Percentiles rank a stretch among this genome's conserved stretches.
These are phyloP conservation scores for Trissonchulus sp. DNA, from an alignment of 2,888 invertebrate genomes.

Conservation along the genomic window DNA sequence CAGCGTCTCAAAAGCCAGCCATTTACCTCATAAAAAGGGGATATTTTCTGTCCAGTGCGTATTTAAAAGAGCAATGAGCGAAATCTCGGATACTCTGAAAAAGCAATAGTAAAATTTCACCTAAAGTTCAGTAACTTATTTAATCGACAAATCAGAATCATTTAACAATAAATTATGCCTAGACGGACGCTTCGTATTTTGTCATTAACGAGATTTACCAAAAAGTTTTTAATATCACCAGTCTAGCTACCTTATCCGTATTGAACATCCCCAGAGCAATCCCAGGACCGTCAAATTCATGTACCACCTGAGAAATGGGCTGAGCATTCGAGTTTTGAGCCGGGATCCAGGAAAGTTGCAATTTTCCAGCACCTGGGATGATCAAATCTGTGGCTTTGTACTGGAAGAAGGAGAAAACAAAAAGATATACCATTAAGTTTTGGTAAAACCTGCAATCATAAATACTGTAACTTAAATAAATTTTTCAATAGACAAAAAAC, in stretches of 20 bases:
- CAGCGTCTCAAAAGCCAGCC: too few relatives aligned
- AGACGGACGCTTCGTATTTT: too few relatives aligned
- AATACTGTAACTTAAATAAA: too few relatives aligned
- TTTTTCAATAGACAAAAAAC: too few relatives aligned
- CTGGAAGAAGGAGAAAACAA: slow-evolving; percentile 44
- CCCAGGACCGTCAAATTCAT: slow-evolving; percentile 58
- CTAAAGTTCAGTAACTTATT: too few relatives aligned
- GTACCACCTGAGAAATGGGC: slow-evolving; percentile 38
- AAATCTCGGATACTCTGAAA: slow-evolving; percentile 66
- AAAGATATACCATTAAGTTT: too few relatives aligned
- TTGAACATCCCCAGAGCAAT: slow-evolving; percentile 90
- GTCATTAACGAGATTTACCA: too few relatives aligned
- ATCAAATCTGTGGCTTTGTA: slow-evolving; percentile 95
- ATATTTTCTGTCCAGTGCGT: slow-evolving; percentile 72
- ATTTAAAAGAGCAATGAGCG: slow-evolving; percentile 88
- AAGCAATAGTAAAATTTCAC: slow-evolving; percentile 26
- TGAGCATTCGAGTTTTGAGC: slow-evolving; percentile 39
- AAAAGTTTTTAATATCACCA: too few relatives aligned
- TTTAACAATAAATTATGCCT: too few relatives aligned
- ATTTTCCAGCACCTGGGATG: slow-evolving; percentile 78
- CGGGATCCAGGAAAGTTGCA: slow-evolving; percentile 76
- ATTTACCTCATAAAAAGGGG: slow-evolving; percentile 59
- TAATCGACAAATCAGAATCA: too few relatives aligned
- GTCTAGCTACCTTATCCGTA: slow-evolving; percentile 74
- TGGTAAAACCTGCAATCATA: too few relatives aligned